These are phyloP conservation scores for Phortica okadai DNA, from an alignment of 2,888 invertebrate genomes.

Conservation along the genomic window DNA sequence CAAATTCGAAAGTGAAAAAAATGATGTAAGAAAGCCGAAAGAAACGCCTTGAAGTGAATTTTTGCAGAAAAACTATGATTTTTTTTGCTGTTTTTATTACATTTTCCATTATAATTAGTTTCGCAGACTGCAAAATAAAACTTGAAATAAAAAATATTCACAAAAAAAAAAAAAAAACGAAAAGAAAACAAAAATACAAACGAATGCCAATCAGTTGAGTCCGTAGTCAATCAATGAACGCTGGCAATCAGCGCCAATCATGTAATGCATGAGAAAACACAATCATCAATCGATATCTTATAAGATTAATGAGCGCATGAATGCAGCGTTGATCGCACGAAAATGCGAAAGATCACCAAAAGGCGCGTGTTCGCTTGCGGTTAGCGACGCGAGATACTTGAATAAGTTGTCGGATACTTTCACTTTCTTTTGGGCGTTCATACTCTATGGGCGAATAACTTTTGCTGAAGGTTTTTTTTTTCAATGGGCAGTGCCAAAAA, in stretches of 20 bases:
- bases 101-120: slow-evolving; percentile 23
- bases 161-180: neutral
- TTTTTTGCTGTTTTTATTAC: neutral
- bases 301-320: slow-evolving; percentile 29
- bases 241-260: slow-evolving; percentile 21
- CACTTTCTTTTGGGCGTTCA: slow-evolving; percentile 18
- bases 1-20: neutral
- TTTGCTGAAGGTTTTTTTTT: no score
- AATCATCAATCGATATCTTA: slow-evolving; percentile 24
- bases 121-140: slow-evolving; percentile 5
- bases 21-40: neutral
- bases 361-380: slow-evolving; percentile 2
- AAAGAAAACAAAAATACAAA: neutral
- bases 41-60: slow-evolving; percentile 9
- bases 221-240: slow-evolving; percentile 6
- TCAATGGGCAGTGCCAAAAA: no score
- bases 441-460: no score
- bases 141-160: neutral
- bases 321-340: slow-evolving; percentile 10
- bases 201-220: neutral
- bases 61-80: neutral
- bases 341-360: slow-evolving; percentile 9
- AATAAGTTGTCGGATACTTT: slow-evolving; percentile 16
- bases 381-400: neutral
- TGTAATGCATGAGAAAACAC: slow-evolving; percentile 29